Conservation (phyloP, 2,888 invertebrate genomes). For the Brachynemurus nebulosus region DNA sequence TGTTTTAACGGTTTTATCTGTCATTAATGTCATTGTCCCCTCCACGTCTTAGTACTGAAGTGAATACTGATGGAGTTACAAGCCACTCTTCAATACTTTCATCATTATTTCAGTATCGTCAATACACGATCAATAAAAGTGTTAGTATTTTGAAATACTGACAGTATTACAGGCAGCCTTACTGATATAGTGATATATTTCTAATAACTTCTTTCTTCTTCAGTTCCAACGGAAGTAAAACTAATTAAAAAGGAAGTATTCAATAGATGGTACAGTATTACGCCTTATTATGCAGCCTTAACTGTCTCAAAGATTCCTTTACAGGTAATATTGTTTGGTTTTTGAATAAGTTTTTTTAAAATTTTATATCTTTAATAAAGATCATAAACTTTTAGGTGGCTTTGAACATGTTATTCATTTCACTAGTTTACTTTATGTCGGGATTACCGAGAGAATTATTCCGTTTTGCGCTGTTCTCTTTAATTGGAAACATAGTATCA, state of each 20-base stretch:
- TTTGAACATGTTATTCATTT: constrained; percentile 43
- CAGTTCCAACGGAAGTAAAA: constrained; percentile 55
- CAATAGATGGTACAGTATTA: constrained; percentile 52
- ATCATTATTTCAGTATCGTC: too few species aligned
- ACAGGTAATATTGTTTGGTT: constrained; percentile 24
- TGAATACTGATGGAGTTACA: too few species aligned
- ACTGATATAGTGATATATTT: too few species aligned
- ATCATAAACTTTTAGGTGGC: constrained; percentile 32
- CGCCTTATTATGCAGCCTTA: constrained; percentile 48
- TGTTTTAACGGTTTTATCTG: too few species aligned
- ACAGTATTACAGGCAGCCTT: too few species aligned
- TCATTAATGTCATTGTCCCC: too few species aligned
- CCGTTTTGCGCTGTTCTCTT: constrained; percentile 52
- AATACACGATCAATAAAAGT: too few species aligned
- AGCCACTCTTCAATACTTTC: too few species aligned
- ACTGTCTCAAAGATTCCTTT: constrained; percentile 47
- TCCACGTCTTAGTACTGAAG: too few species aligned
- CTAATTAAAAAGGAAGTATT: constrained; percentile 54
- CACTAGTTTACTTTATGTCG: constrained; percentile 47
- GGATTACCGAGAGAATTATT: constrained; percentile 51
- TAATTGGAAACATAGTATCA: constrained; percentile 53
- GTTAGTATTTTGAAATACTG: too few species aligned
- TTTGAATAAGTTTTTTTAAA: not conserved
- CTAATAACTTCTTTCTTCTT: too few species aligned
- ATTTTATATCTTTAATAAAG: not conserved